Base-by-base conservation (phyloP, 2,888 invertebrate genomes). In the Diabrotica balteata region DNA sequence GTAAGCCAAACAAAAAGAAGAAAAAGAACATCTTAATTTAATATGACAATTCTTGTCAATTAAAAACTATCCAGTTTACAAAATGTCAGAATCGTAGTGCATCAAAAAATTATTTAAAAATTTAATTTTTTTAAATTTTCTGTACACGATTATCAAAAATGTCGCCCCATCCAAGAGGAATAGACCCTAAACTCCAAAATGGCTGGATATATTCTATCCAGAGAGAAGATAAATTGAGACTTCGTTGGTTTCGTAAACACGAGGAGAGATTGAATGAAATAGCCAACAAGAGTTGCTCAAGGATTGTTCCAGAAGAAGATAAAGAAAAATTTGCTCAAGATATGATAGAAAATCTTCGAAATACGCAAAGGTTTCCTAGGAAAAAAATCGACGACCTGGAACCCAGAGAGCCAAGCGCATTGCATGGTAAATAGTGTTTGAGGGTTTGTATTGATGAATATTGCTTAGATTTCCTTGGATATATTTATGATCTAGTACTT, bases 181-280 rank as follows among this genome's bases (percentile, higher is more conserved):
- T 74, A 46, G 72, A 70, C 53, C 68, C 71, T 50, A 68, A 64
- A 53, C 11, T 68, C 11, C 51, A 76, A 59, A 72, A 74, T 10
- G 71, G 74, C 7, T 79, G 77, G 79, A 68, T 69, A 0, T 70
- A 76, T 22, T 70, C 76, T 8, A 79, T 81, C 8, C 78, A 80
- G 65, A 83, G 81, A 68, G 84, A 84, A 71, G 77, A 81, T 55
- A 70, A 71, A 8, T 71, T 84, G 43, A 77, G 83, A 44, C 67
- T 83, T 44, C 80, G 80, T 70, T 85, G 84, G 84, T 85, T 84
- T 70, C 73, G 76, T 52, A 79, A 74, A 63, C 84, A 85, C 72
- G 80, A 83, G 73, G 72, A 76, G 0, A 72, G 81, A 8, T 68
- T 84, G 53, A 74, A 80, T 17, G 80, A 78, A 57, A 77, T 79